Evolutionary conservation across 2,888 invertebrate genomes (phyloP), one percentile per base, ranked within the genome.

Genomic region (Pollenia amentaria): DNA sequence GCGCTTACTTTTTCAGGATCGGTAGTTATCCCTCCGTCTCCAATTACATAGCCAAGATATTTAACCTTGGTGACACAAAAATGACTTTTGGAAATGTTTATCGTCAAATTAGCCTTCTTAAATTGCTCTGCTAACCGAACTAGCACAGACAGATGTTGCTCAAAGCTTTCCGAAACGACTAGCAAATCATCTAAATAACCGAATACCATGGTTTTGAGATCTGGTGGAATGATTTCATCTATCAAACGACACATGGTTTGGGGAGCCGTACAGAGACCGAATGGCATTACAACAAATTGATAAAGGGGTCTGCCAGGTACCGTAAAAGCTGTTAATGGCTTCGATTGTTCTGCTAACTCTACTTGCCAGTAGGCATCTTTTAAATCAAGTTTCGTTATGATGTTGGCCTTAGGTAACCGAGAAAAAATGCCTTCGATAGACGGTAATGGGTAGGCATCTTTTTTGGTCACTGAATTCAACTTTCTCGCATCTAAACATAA

Each of bases 131-230:
- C 86, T 2, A 87, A 40, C 18, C 70, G 44, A 8, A 60, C 48
- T 8, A 87, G 40, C 0, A 85, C 40, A 1, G 40, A 11, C 2
- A 87, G 0, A 10, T 87, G 88, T 0, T 67, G 42, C 0, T 57
- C 48, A 21, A 88, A 87, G 48, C 79, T 69, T 0, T 73, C 60
- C 0, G 88, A 88, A 3, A 88, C 82, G 1, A 88, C 38, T 1
- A 80, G 48, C 0, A 87, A 42, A 53, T 88, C 87, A 11, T 87
- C 82, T 0, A 88, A 51, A 53, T 88, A 86, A 0, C 79, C 82
- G 38, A 87, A 87, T 1, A 87, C 86, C 53, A 44, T 48, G 84
- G 67, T 3, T 80, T 38, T 11, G n/a, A 87, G 51, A 18, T 70
- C 77, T 0, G 75, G 18, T 1, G 85, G 87, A 40, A 85, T 83